A percentile compares a stretch with the other conserved stretches of the same genome.
These are phyloP conservation scores for Erebia ligea DNA, from an alignment of 2,888 invertebrate species.

Conservation along the genomic window DNA sequence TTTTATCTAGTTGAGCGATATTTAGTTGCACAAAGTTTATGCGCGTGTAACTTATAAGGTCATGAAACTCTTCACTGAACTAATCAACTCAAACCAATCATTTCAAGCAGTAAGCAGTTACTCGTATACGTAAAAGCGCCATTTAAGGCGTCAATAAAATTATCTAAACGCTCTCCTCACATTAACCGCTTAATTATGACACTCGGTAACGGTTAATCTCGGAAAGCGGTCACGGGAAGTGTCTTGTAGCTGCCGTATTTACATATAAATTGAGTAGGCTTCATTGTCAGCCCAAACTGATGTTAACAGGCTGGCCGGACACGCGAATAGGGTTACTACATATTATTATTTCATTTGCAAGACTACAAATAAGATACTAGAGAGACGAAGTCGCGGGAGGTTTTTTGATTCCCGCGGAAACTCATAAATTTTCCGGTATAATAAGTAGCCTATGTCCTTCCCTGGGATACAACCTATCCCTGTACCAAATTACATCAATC, in stretches of 20 bases:
- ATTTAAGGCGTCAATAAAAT: slow-evolving; percentile 13
- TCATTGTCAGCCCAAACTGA: slow-evolving; percentile 53
- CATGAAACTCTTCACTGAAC: background rate
- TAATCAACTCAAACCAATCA: slow-evolving; percentile 9
- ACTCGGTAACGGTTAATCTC: slow-evolving; percentile 49
- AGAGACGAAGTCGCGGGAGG: too few species aligned
- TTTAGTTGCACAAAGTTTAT: too few species aligned
- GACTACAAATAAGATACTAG: too few species aligned
- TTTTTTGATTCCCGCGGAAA: background rate
- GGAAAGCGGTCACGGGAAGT: slow-evolving; percentile 45
- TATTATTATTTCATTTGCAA: background rate
- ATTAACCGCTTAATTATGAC: slow-evolving; percentile 38
- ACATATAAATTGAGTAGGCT: slow-evolving; percentile 70
- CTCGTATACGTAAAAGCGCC: background rate
- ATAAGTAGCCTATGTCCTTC: too few species aligned
- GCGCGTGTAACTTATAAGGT: background rate
- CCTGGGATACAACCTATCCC: too few species aligned
- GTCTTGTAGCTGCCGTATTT: slow-evolving; percentile 66
- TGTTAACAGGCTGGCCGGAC: slow-evolving; percentile 59
- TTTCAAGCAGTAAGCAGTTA: background rate
- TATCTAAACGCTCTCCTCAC: slow-evolving; percentile 17
- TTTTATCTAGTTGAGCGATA: too few species aligned
- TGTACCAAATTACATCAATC: too few species aligned
- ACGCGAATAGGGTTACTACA: slow-evolving; percentile 48
- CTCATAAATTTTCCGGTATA: too few species aligned